Percentiles rank a stretch among this genome's conserved stretches.
Evolutionary conservation across 2,113 vertebrate species (phyloP).

Genomic region (Perca fluviatilis): DNA sequence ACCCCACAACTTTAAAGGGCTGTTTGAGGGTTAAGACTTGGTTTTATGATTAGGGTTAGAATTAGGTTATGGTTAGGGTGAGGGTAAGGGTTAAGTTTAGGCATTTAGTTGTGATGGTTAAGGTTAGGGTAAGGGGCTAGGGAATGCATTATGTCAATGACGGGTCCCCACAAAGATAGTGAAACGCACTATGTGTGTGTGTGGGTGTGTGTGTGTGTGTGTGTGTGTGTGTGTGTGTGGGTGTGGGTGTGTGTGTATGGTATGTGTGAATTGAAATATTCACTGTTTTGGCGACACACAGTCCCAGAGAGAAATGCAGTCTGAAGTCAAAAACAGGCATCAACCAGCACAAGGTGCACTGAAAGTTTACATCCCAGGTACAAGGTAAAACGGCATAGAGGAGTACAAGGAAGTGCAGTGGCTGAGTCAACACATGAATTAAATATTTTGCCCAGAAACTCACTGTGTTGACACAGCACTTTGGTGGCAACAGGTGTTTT

Average conservation of each 20-base stretch:
- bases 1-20: too few species aligned
- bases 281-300: neutral
- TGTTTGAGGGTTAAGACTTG: too few species aligned
- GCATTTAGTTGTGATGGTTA: too few species aligned
- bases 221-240: neutral
- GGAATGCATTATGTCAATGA: too few species aligned
- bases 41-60: too few species aligned
- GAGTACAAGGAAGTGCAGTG: slow-evolving; percentile 18
- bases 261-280: slow-evolving; percentile 19
- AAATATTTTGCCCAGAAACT: slow-evolving; percentile 45
- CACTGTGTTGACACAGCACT: slow-evolving; percentile 29
- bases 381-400: slow-evolving; percentile 25
- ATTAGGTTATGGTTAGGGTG: too few species aligned
- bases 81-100: too few species aligned
- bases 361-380: slow-evolving; percentile 28
- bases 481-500: slow-evolving; percentile 34
- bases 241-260: too few species aligned
- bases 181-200: too few species aligned
- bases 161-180: too few species aligned
- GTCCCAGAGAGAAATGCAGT: slow-evolving; percentile 30
- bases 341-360: slow-evolving; percentile 5
- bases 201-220: neutral
- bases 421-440: slow-evolving; percentile 60
- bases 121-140: too few species aligned
- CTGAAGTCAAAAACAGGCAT: slow-evolving; percentile 28